These are phyloP conservation scores for Yponomeuta plumbellus DNA, from an alignment of 2,888 invertebrate species.

Conservation along the genomic window DNA sequence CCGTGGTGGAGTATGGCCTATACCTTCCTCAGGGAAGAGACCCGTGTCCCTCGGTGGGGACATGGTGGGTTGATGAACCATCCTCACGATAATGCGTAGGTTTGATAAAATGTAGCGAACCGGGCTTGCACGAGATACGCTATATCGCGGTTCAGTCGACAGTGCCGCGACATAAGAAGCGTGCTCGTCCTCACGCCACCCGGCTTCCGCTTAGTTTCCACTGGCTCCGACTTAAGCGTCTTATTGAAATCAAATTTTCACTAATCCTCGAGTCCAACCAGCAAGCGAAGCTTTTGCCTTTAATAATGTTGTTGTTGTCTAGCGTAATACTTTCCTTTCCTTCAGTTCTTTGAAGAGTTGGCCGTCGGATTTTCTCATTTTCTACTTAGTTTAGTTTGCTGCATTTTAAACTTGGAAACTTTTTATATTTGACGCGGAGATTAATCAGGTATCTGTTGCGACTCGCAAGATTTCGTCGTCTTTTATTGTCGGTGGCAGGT, in stretches of 20 bases:
- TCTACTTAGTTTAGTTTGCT: conserved; percentile 20
- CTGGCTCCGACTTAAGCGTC: conserved; percentile 61
- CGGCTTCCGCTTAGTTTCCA: conserved; percentile 59
- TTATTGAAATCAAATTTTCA: conserved; percentile 76
- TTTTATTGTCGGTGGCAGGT: background rate
- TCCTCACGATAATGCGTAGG: too few relatives aligned
- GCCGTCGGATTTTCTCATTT: conserved; percentile 18
- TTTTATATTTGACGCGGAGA: conserved; percentile 14
- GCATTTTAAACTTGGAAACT: conserved; percentile 14
- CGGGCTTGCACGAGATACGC: too few relatives aligned
- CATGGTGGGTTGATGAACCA: too few relatives aligned
- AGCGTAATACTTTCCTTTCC: conserved; percentile 38
- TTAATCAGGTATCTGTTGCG: conserved; percentile 11
- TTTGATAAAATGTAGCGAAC: too few relatives aligned
- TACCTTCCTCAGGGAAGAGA: too few relatives aligned
- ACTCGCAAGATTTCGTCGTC: background rate
- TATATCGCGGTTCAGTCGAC: background rate
- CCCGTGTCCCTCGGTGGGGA: too few relatives aligned
- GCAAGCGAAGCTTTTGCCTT: conserved; percentile 39
- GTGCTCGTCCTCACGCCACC: conserved; percentile 62
- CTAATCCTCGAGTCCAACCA: conserved; percentile 60
- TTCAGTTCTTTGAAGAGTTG: conserved; percentile 19
- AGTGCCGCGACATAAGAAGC: conserved; percentile 33
- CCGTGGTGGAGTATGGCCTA: too few relatives aligned
- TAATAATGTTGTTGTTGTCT: conserved; percentile 53